These are phyloP conservation scores for Diadumene lineata DNA, from an alignment of 92 coral and sea anemone species.

Conservation along the genomic window DNA sequence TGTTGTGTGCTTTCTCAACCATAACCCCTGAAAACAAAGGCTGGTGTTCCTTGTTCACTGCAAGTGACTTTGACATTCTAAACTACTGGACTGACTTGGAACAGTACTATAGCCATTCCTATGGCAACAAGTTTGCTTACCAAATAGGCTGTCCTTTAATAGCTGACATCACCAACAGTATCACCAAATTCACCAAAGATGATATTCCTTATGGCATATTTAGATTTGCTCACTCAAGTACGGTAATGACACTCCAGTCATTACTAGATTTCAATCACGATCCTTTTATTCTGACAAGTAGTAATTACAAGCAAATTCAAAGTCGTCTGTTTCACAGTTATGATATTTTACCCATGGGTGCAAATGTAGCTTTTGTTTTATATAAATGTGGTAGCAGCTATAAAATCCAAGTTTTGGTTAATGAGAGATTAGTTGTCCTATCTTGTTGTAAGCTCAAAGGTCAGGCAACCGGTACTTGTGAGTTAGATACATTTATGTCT, in stretches of 20 bases:
- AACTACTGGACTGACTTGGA: slow-evolving; percentile 57
- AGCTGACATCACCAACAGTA: slow-evolving; percentile 38
- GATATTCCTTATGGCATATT: slow-evolving; percentile 52
- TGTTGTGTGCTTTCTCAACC: slow-evolving; percentile 59
- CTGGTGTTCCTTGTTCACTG: slow-evolving; percentile 66
- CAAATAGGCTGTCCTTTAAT: slow-evolving; percentile 55
- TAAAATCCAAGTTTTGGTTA: slow-evolving; percentile 53
- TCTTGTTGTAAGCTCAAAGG: slow-evolving; percentile 49
- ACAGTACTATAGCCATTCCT: slow-evolving; percentile 57
- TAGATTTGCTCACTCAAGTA: slow-evolving; percentile 53
- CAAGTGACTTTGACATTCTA: slow-evolving; percentile 33
- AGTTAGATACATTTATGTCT: slow-evolving; percentile 40
- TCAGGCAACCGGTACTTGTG: slow-evolving; percentile 41
- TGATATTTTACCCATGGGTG: slow-evolving; percentile 55
- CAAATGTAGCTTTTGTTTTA: slow-evolving; percentile 64
- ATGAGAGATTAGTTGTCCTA: slow-evolving; percentile 41
- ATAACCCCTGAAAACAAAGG: slow-evolving; percentile 39
- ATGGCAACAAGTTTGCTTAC: slow-evolving; percentile 53
- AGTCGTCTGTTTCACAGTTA: slow-evolving; percentile 43
- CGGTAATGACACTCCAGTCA: slow-evolving; percentile 34
- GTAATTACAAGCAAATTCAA: slow-evolving; percentile 33
- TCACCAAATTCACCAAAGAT: slow-evolving; percentile 33
- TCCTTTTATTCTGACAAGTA: slow-evolving; percentile 37
- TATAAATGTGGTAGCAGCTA: slow-evolving; percentile 35
- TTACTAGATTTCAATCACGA: slow-evolving; percentile 52